Base-by-base conservation (phyloP, 1,140 invertebrate species). In the Venturia canescens region DNA sequence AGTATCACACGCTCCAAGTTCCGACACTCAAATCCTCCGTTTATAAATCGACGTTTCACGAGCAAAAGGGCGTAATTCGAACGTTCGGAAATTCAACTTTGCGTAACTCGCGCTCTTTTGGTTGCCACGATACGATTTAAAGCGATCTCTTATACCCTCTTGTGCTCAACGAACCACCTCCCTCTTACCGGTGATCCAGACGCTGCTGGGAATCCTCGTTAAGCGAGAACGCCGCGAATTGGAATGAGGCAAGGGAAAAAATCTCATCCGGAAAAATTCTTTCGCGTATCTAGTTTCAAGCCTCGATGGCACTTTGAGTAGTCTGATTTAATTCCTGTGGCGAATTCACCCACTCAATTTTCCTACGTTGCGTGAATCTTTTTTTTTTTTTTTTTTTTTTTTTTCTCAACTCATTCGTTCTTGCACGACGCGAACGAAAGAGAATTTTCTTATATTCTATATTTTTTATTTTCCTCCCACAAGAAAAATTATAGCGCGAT, bases 141-240 rank as follows among this genome's bases (percentile, higher is more conserved):
- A 23, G n/a, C 18, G 21, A 57, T 48, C 71, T 72, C 38, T 44
- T 44, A n/a, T n/a, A 44, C 38, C 38, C 70, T 34, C 48, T 4
- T 21, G 34, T 74, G 57, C 71, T 44, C 80, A 78, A 44, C 74
- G 57, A 34, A 78, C 53, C 76, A 74, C 78, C 7, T 81, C 44
- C 38, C 5, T 21, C 53, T 57, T 57, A 16, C 4, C 23, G 26
- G 44, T 44, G 63, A 13, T n/a, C 1, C n/a, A n/a, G 15, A 79
- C 21, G 57, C 71, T n/a, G 74, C 18, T 38, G 80, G 72, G 72
- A 76, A 77, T 81, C 80, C 80, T 81, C 80, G 80, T 81, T 81
- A 81, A 74, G 74, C 71, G 71, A 57, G 71, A 53, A 74, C 38
- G 26, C 48, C 71, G 48, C 50, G n/a, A 29, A 48, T 18, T 6